These are phyloP conservation scores for Cydia fagiglandana DNA, from an alignment of 1,140 invertebrate genomes.

Conservation along the genomic window DNA sequence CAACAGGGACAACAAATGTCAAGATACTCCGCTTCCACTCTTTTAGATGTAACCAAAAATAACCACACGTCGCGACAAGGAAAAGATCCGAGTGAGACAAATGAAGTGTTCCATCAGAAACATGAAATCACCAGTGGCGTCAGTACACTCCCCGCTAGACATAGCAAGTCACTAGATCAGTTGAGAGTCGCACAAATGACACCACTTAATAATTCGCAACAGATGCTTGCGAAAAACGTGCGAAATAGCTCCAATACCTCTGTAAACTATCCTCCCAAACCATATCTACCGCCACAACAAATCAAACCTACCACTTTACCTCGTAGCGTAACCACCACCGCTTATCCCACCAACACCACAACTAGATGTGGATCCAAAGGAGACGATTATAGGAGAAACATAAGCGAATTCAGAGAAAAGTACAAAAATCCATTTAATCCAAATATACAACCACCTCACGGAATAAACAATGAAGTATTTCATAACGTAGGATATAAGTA, in stretches of 20 bases:
- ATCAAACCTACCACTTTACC: conserved; percentile 75
- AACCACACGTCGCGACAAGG: conserved; percentile 50
- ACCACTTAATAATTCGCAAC: conserved; percentile 58
- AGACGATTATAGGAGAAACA: conserved; percentile 79
- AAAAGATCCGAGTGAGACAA: conserved; percentile 58
- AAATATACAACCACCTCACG: conserved; percentile 53
- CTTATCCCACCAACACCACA: conserved; percentile 70
- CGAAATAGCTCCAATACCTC: conserved; percentile 68
- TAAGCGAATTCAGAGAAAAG: conserved; percentile 81
- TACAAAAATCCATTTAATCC: conserved; percentile 79
- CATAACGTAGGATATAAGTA: conserved; percentile 72
- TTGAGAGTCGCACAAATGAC: conserved; percentile 79
- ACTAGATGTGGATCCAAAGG: conserved; percentile 69
- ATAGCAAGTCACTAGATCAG: conserved; percentile 90
- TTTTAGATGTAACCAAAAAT: conserved; percentile 73
- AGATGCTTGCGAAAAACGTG: conserved; percentile 60
- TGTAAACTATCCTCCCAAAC: conserved; percentile 64
- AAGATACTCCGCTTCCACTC: conserved; percentile 80
- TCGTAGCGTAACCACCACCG: conserved; percentile 71
- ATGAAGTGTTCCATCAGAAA: conserved; percentile 60
- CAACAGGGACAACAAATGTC: conserved; percentile 77
- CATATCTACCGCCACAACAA: conserved; percentile 59
- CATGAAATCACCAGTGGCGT: conserved; percentile 71
- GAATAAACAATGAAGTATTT: conserved; percentile 71
- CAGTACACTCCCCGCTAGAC: conserved; percentile 83